Evolutionary conservation across 30 jellyfish, hydroid and myxozoan genomes (phyloP).

Genomic region (Chrysaora quinquecirrha): DNA sequence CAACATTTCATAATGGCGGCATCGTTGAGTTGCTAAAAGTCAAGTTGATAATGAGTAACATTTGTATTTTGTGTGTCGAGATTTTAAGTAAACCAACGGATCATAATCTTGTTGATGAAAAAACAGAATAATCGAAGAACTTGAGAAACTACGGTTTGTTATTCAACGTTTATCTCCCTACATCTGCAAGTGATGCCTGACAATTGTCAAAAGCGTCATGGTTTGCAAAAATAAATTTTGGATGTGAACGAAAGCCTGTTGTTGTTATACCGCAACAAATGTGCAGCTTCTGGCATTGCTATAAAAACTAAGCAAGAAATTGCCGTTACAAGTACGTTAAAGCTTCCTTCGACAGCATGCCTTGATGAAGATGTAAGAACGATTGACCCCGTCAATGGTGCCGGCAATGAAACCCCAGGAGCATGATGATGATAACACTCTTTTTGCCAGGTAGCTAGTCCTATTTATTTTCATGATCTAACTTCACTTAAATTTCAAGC

Average conservation of each 20-base stretch:
- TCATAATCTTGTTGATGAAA: slow-evolving; percentile 13
- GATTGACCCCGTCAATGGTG: too few relatives aligned
- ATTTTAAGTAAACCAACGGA: slow-evolving; percentile 9
- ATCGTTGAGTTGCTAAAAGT: too few relatives aligned
- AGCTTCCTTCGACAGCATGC: too few relatives aligned
- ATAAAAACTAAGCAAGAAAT: slow-evolving; percentile 18
- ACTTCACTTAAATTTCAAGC: too few relatives aligned
- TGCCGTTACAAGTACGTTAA: too few relatives aligned
- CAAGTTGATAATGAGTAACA: too few relatives aligned
- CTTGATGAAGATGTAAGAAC: too few relatives aligned
- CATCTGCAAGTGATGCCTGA: slow-evolving; percentile 24
- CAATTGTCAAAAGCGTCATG: slow-evolving; percentile 4
- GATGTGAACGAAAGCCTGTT: slow-evolving; percentile 3
- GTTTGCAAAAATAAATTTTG: background rate
- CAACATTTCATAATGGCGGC: too few relatives aligned
- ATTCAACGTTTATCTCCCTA: slow-evolving; percentile 7
- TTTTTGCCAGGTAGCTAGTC: too few relatives aligned
- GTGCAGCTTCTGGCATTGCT: slow-evolving; percentile 11
- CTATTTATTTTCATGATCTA: too few relatives aligned
- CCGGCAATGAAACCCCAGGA: too few relatives aligned
- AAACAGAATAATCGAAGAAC: slow-evolving; percentile 1
- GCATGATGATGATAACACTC: too few relatives aligned
- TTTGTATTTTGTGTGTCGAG: slow-evolving; percentile 25
- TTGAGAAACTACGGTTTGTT: slow-evolving; percentile 12
- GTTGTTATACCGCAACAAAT: slow-evolving; percentile 8